Conservation (phyloP, 2,888 invertebrate species). For the Trachelus troglodyta region DNA sequence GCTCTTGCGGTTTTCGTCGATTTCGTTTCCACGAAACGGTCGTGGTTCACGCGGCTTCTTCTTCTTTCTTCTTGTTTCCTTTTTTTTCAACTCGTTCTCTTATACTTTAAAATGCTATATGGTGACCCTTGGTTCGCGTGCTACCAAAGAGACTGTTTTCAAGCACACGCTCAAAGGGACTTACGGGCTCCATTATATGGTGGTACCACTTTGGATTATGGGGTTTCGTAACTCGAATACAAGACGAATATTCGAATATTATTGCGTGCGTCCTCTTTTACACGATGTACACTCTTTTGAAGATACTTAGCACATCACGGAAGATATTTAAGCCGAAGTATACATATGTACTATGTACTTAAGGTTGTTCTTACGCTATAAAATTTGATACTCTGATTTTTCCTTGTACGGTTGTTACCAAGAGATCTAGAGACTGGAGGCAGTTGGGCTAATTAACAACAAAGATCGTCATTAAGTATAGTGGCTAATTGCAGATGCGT, state of each 20-base stretch:
- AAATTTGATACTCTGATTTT: not conserved
- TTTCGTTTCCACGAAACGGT: not conserved
- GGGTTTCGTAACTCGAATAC: not conserved
- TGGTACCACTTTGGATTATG: not conserved
- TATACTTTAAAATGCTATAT: not conserved
- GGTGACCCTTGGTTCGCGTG: not conserved
- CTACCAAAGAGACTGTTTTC: not conserved
- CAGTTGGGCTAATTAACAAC: constrained; percentile 38
- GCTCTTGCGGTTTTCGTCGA: not conserved
- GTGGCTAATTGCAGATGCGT: constrained; percentile 52
- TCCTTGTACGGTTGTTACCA: not conserved
- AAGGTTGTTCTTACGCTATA: not conserved
- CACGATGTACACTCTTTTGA: not conserved
- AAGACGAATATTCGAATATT: not conserved
- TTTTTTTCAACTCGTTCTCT: not conserved
- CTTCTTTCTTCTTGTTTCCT: no score
- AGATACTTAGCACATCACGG: not conserved
- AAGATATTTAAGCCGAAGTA: not conserved
- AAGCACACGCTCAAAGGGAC: not conserved
- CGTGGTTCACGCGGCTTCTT: not conserved
- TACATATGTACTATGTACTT: not conserved
- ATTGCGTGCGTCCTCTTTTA: not conserved
- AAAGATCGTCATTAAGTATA: constrained; percentile 26
- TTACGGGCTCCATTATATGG: not conserved
- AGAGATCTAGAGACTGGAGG: not conserved